These are phyloP conservation scores for Emesis furor DNA, from an alignment of 2,888 invertebrate genomes.

Conservation along the genomic window DNA sequence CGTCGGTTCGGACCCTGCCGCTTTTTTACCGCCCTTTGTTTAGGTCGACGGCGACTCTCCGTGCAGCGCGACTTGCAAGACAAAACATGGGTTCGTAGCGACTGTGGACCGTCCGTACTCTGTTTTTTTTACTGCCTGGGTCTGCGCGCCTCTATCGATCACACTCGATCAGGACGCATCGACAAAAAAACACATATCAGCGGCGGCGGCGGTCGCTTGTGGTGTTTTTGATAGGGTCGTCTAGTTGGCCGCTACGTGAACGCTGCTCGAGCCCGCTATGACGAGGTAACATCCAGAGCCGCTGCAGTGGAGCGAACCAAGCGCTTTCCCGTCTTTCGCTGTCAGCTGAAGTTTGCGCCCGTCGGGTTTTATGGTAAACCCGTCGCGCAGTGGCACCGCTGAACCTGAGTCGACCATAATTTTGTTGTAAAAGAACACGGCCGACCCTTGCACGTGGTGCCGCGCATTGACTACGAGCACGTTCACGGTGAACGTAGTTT, in stretches of 20 bases:
- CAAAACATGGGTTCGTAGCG: too few species aligned
- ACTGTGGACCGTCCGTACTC: too few species aligned
- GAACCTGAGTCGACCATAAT: background rate
- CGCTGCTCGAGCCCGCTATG: background rate
- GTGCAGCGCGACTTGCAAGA: too few species aligned
- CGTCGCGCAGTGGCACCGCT: background rate
- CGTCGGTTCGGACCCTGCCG: too few species aligned
- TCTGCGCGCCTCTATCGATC: background rate
- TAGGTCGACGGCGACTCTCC: too few species aligned
- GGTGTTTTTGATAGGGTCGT: background rate
- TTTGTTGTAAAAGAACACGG: slow-evolving; percentile 5
- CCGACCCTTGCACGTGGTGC: slow-evolving; percentile 5
- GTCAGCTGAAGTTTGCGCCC: slow-evolving; percentile 4
- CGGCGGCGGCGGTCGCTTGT: slow-evolving; percentile 12
- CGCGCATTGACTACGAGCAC: slow-evolving; percentile 2
- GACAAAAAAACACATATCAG: background rate
- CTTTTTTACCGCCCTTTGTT: too few species aligned
- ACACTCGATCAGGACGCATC: background rate
- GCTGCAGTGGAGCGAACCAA: slow-evolving; percentile 18
- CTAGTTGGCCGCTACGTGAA: slow-evolving; percentile 1
- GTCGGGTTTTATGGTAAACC: slow-evolving; percentile 9
- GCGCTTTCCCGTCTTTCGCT: slow-evolving; percentile 6
- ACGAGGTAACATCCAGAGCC: slow-evolving; percentile 23
- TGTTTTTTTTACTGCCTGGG: too few species aligned
- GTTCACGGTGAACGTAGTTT: slow-evolving; percentile 2